phyloP scores from a whole-genome alignment of 1,140 invertebrate genomes.

The Cylas formicarius region DNA sequence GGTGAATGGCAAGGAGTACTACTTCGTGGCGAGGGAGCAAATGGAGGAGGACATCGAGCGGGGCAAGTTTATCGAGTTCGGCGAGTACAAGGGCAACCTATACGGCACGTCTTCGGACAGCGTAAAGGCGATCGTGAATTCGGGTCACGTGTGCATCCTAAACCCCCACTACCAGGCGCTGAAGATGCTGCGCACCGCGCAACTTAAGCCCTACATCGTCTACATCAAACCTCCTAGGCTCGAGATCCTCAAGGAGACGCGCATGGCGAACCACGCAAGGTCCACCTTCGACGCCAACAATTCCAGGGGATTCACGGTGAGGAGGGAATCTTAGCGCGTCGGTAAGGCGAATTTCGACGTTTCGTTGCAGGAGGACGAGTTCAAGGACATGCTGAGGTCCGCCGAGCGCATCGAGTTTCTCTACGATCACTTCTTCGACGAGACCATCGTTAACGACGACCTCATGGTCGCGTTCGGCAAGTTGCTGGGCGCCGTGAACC shows the following conservation, averaged over 20 bases:
- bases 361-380: constrained; percentile 79
- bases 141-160: constrained; percentile 85
- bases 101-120: constrained; percentile 92
- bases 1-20: constrained; percentile 89
- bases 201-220: constrained; percentile 91
- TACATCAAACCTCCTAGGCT: constrained; percentile 89
- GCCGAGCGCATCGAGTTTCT: constrained; percentile 86
- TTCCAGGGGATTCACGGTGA: constrained; percentile 83
- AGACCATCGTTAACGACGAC: constrained; percentile 86
- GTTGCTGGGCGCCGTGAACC: constrained; percentile 71
- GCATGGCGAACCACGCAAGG: constrained; percentile 70
- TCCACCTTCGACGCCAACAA: constrained; percentile 86
- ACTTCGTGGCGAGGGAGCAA: constrained; percentile 80
- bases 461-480: constrained; percentile 80
- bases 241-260: constrained; percentile 74
- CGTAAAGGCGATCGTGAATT: constrained; percentile 79
- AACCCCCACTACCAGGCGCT: constrained; percentile 94
- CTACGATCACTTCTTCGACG: constrained; percentile 94
- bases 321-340: constrained; percentile 13
- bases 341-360: not conserved
- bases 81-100: constrained; percentile 94
- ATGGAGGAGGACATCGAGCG: constrained; percentile 88
- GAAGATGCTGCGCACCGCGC: constrained; percentile 81
- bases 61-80: constrained; percentile 92
- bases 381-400: constrained; percentile 80